phyloP scores from a whole-genome alignment of 2,888 invertebrate genomes.

The Tipula helvola region DNA sequence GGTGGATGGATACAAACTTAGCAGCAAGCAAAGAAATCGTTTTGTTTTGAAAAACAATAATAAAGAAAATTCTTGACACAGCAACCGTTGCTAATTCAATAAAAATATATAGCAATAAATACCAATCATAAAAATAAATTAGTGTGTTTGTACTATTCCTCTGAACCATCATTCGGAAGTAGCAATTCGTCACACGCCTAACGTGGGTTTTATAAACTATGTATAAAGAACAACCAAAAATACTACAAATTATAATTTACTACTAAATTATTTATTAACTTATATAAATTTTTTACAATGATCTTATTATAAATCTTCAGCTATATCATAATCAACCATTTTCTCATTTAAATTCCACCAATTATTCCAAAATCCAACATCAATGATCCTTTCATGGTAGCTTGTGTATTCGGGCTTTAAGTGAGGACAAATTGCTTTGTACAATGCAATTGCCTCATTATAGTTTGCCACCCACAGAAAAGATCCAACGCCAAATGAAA shows the following conservation, averaged over 20 bases:
- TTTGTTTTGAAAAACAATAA: too few relatives aligned
- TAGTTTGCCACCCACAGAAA: conserved; percentile 68
- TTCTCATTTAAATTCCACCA: conserved; percentile 76
- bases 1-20: too few relatives aligned
- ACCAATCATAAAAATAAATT: too few relatives aligned
- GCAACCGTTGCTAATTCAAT: too few relatives aligned
- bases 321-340: conserved; percentile 74
- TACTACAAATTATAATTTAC: background rate
- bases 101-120: too few relatives aligned
- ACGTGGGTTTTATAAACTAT: too few relatives aligned
- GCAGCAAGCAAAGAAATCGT: too few relatives aligned
- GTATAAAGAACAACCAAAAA: too few relatives aligned
- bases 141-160: too few relatives aligned
- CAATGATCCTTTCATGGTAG: conserved; percentile 59
- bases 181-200: too few relatives aligned
- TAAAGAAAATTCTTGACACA: too few relatives aligned
- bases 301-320: background rate
- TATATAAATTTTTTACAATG: background rate
- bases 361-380: conserved; percentile 68
- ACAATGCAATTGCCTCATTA: conserved; percentile 53
- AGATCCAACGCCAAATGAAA: conserved; percentile 62
- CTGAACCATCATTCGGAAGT: too few relatives aligned
- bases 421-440: conserved; percentile 65
- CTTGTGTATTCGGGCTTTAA: conserved; percentile 54
- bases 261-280: background rate